phyloP scores from a whole-genome alignment of 2,113 vertebrate genomes.

The Ranitomeya variabilis region DNA sequence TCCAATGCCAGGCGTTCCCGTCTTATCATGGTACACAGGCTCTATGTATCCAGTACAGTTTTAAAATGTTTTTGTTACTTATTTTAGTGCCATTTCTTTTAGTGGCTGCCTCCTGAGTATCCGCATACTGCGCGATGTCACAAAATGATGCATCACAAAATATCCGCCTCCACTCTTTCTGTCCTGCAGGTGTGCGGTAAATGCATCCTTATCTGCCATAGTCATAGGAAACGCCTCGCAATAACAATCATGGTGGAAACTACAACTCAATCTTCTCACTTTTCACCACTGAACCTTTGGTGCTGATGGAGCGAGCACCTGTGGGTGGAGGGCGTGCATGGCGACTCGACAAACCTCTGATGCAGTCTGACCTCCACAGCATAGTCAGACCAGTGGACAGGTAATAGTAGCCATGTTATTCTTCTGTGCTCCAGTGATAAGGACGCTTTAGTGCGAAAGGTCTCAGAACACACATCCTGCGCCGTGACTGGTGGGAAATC shows the following conservation, averaged over 20 bases:
- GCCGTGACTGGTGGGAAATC: conserved; percentile 19
- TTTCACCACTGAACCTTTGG: not conserved
- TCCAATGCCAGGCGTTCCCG: too few relatives aligned
- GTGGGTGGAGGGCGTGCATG: not conserved
- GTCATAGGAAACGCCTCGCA: not conserved
- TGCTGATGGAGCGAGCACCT: not conserved
- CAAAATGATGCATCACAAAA: not conserved
- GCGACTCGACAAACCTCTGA: not conserved
- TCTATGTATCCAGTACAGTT: not conserved
- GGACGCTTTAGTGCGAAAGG: conserved; percentile 39
- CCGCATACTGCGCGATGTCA: too few relatives aligned
- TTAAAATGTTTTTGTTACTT: not conserved
- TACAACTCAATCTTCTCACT: not conserved
- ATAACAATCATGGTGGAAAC: not conserved
- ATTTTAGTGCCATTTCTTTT: not conserved
- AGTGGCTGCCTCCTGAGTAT: not conserved
- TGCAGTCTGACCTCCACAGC: not conserved
- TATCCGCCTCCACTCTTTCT: not conserved
- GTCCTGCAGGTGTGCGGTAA: not conserved
- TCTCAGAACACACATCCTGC: conserved; percentile 47
- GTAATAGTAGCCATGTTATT: conserved; percentile 3
- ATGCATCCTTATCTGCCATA: not conserved
- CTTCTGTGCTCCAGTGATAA: not conserved
- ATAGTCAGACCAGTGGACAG: not conserved
- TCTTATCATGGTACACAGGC: too few relatives aligned